A percentile compares a stretch with the other conserved stretches of the same genome.
These are phyloP conservation scores for Petaurus breviceps DNA, from an alignment of 2,113 vertebrate genomes.

Conservation along the genomic window DNA sequence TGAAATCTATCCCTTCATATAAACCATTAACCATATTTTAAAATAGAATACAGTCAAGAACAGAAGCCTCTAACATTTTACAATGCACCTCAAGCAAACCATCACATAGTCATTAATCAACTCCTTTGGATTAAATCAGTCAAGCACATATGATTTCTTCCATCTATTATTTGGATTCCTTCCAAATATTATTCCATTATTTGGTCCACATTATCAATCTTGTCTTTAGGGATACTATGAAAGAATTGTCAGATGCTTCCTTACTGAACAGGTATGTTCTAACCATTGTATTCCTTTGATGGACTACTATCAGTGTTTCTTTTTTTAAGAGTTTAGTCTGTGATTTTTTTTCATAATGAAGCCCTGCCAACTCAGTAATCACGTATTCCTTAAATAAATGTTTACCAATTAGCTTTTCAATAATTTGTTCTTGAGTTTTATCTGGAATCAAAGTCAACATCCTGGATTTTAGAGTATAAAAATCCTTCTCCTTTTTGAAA, in stretches of 20 bases:
- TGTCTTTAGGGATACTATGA: neutral
- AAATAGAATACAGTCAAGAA: neutral
- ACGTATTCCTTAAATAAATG: neutral
- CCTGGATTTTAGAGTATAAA: neutral
- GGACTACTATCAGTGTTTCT: too few species aligned
- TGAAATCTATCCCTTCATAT: neutral
- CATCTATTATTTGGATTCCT: neutral
- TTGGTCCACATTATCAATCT: neutral
- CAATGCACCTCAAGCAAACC: neutral
- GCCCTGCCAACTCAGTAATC: neutral
- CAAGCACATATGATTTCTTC: neutral
- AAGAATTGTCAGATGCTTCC: neutral
- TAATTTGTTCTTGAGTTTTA: neutral
- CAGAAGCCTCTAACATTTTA: neutral
- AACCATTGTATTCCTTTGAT: neutral
- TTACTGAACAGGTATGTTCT: neutral
- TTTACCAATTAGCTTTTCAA: neutral
- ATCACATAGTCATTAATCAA: neutral
- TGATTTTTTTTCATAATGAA: neutral
- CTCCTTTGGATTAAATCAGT: neutral
- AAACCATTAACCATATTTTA: neutral
- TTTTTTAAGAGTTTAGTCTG: neutral
- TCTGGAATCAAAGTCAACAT: neutral
- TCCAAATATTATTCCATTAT: neutral
- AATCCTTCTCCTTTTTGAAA: neutral